Evolutionary conservation across 2,797 vertebrate genomes (phyloP), one percentile per base, ranked within the genome.

Genomic region (Poeciliopsis infans): DNA sequence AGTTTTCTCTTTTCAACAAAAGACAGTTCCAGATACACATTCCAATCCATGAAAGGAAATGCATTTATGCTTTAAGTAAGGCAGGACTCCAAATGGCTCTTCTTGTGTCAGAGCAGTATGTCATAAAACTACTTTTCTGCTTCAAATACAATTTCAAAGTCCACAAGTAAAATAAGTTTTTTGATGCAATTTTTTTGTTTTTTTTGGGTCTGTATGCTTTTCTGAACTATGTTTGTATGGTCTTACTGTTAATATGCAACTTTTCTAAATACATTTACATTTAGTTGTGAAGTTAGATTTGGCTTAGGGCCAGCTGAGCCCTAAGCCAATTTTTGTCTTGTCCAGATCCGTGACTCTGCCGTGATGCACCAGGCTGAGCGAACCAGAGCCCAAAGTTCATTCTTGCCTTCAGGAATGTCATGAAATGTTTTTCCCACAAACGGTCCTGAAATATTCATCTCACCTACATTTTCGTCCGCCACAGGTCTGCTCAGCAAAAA

Each of bases 401-500:
- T 59, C 69, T 75, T 47, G 33, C 66, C 25, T 18, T 55, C 18
- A 15, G 33, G 53, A 20, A 39, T 25, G 20, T 13, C 20, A 23
- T 39, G 20, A 73, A 49, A 20, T 25, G 39, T 70, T 76, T 69
- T 75, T 78, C 55, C 83, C 41, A 33, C 5, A 5, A 77, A 55
- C 15, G 8, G 57, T 53, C n/a, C 49, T 79, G 3, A 79, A 78
- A 86, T 79, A 75, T 82, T 83, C 0, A 77, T 79, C 72, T 55
- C 57, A 73, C 41, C 43, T 0, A 4, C 13, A 74, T 53, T 72
- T 82, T 61, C 46, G 51, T 47, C 74, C 79, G 36, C 25, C 71
- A 81, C 70, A 59, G 78, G 85, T 84, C 39, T 85, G 39, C n/a
- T 31, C 43, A 78, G 51, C 74, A 73, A 59, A 69, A 79, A 76